A percentile compares a stretch with the other conserved stretches of the same genome.
These are phyloP conservation scores for Heliconius hermathena DNA, from an alignment of 1,140 invertebrate species.

Conservation along the genomic window DNA sequence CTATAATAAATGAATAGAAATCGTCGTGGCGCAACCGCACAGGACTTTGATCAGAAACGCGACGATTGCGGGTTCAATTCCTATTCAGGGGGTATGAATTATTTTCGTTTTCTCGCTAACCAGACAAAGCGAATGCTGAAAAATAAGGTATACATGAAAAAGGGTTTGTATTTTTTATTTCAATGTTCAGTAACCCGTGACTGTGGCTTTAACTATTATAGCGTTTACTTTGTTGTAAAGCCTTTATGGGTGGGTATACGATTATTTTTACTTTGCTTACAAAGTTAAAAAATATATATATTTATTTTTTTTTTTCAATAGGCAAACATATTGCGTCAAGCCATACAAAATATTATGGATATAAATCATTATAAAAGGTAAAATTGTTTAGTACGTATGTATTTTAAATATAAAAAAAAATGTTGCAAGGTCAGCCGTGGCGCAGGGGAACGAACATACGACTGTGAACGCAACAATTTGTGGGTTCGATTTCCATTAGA, in stretches of 20 bases:
- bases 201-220: not conserved
- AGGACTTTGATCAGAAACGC: too few species aligned
- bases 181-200: not conserved
- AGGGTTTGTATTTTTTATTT: not conserved
- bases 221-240: not conserved
- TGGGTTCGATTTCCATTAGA: not conserved
- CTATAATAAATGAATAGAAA: too few species aligned
- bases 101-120: too few species aligned
- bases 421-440: not conserved
- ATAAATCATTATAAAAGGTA: constrained; percentile 17
- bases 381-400: not conserved
- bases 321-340: not conserved
- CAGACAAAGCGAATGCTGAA: too few species aligned
- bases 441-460: not conserved
- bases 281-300: not conserved
- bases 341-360: constrained; percentile 10
- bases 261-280: not conserved
- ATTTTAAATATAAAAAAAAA: too few species aligned
- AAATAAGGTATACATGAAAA: too few species aligned
- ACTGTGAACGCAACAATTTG: not conserved
- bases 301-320: not conserved
- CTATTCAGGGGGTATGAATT: too few species aligned
- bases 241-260: not conserved
- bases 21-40: too few species aligned
- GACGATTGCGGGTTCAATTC: too few species aligned